Evolutionary conservation across 2,113 vertebrate genomes (phyloP), one percentile per base, ranked within the genome.

Genomic region (Phycodurus eques): DNA sequence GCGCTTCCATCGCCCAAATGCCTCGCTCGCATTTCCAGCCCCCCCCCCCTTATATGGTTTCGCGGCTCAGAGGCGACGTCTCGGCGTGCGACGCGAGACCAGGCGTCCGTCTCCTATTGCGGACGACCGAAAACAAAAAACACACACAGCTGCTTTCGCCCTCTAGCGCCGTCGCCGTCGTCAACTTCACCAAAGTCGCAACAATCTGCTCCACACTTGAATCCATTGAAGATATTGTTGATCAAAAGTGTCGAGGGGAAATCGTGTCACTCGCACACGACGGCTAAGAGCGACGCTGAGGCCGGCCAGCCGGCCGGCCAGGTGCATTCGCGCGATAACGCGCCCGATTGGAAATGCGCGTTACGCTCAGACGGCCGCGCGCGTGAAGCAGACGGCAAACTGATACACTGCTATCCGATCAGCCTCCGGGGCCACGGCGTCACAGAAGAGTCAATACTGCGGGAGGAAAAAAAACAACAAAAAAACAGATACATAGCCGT

Each of bases 321-420:
- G 80, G 86, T 87, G 86, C 68, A 73, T 78, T 66, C 59, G 69
- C 72, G 81, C 8, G 82, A 89, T 87, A 84, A 85, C 84, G 42
- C 39, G 47, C 63, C 63, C 73, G 77, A 85, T 71, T 71, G 72
- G 78, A 67, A 62, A 27, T 9, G 72, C 80, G 82, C 72, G 80
- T 80, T 87, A 64, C 47, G 71, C 79, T 57, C 20, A 70, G 76
- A 78, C 79, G 78, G 65, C 57, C 14, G 0, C 42, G 77, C 80
- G 35, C 75, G 70, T 49, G 64, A 70, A 66, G 74, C 68, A 68
- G 79, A 74, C 77, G 70, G 78, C 75, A 67, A 72, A 79, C 71
- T 70, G 79, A 83, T 82, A 82, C 67, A 78, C 70, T 80, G 83
- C 87, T 88, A 74, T 76, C 71, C 68, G 70, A 80, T 85, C 82